Evolutionary conservation across 2,888 invertebrate genomes (phyloP).

Genomic region (Catocala sponsa): DNA sequence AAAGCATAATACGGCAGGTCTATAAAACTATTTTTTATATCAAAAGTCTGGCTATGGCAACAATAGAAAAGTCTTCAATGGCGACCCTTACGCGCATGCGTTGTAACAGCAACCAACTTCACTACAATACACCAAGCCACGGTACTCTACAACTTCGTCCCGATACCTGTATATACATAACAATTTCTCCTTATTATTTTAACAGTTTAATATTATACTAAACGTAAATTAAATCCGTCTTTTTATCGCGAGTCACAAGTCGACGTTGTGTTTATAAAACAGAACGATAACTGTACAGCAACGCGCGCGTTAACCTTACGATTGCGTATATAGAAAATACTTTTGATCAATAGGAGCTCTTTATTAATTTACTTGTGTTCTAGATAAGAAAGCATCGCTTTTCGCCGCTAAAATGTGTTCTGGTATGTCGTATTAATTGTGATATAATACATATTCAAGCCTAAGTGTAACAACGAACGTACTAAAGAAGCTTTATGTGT

Average conservation of each 20-base stretch:
- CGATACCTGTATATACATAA: constrained; percentile 83
- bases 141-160: constrained; percentile 80
- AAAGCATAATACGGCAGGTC: constrained; percentile 51
- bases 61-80: constrained; percentile 74
- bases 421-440: constrained; percentile 56
- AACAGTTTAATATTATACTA: constrained; percentile 71
- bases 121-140: constrained; percentile 76
- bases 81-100: constrained; percentile 83
- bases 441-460: constrained; percentile 61
- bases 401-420: constrained; percentile 63
- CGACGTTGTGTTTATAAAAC: constrained; percentile 34
- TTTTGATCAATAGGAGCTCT: constrained; percentile 82
- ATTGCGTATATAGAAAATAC: constrained; percentile 58
- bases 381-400: constrained; percentile 70
- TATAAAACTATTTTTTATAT: constrained; percentile 64
- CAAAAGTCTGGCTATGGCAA: constrained; percentile 75
- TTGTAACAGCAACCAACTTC: constrained; percentile 68
- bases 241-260: constrained; percentile 42
- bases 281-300: constrained; percentile 25
- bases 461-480: constrained; percentile 70
- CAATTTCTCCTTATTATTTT: constrained; percentile 75
- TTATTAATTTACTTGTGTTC: constrained; percentile 85
- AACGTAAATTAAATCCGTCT: constrained; percentile 82
- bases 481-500: constrained; percentile 59
- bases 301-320: constrained; percentile 43